Evolutionary conservation across 2,113 vertebrate species (phyloP).

Genomic region (Syngnathus floridae): DNA sequence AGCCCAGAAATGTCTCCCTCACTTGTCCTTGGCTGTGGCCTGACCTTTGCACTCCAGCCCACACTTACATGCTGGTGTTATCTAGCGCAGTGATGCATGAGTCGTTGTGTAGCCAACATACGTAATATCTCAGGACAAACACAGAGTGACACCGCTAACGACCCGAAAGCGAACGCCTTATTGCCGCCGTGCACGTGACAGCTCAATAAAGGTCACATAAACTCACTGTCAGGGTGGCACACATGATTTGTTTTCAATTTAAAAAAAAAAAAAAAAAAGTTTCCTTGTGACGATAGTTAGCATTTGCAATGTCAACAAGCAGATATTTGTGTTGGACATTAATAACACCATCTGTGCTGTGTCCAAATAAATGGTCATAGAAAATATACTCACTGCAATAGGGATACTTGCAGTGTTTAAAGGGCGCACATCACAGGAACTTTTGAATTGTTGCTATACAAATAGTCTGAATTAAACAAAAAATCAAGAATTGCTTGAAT

Average conservation of each 20-base stretch:
- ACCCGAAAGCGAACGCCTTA: slow-evolving; percentile 26
- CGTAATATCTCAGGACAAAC: slow-evolving; percentile 58
- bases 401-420: not conserved
- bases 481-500: no score
- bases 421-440: not conserved
- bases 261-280: not conserved
- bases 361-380: not conserved
- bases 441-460: no score
- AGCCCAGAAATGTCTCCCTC: slow-evolving; percentile 7
- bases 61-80: slow-evolving; percentile 20
- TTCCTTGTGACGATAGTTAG: slow-evolving; percentile 1
- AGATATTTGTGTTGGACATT: not conserved
- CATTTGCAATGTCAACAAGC: slow-evolving; percentile 3
- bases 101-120: slow-evolving; percentile 39
- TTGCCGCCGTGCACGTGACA: slow-evolving; percentile 28
- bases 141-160: slow-evolving; percentile 26
- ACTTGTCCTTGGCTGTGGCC: slow-evolving; percentile 10
- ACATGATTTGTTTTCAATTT: slow-evolving; percentile 15
- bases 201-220: slow-evolving; percentile 39
- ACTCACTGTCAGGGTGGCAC: slow-evolving; percentile 28
- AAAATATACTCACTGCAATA: not conserved
- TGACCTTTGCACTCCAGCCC: slow-evolving; percentile 26
- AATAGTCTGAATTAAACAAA: no score
- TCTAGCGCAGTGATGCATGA: slow-evolving; percentile 23
- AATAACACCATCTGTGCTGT: slow-evolving; percentile 1